Evolutionary conservation across 2,113 vertebrate species (phyloP).

Genomic region (Spermophilus dauricus): DNA sequence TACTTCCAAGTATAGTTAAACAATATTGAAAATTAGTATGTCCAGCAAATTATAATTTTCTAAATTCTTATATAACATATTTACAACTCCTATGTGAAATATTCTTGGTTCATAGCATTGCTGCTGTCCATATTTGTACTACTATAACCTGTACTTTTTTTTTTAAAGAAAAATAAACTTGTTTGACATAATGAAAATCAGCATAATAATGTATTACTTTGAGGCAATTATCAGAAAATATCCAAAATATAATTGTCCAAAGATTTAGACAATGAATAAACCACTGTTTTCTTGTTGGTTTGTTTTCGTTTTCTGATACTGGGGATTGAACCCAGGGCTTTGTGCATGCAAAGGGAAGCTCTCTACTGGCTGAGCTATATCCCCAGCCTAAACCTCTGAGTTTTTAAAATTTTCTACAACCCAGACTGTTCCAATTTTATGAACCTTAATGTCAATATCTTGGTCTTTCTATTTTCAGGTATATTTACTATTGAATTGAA

Average conservation of each 20-base stretch:
- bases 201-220: background rate
- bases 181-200: conserved; percentile 50
- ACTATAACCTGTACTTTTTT: background rate
- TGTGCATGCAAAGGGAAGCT: too few relatives aligned
- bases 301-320: too few relatives aligned
- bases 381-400: background rate
- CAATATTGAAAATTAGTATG: background rate
- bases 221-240: conserved; percentile 45
- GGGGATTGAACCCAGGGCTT: too few relatives aligned
- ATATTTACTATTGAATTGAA: conserved; percentile 45
- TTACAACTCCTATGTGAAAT: background rate
- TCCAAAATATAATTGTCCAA: conserved; percentile 30
- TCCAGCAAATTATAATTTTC: background rate
- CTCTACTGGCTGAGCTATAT: too few relatives aligned
- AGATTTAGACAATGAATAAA: conserved; percentile 34
- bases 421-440: background rate
- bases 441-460: background rate
- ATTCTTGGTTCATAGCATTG: conserved; percentile 19
- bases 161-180: conserved; percentile 32
- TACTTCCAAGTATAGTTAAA: background rate
- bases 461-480: conserved; percentile 8
- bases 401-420: conserved; percentile 45
- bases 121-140: background rate
- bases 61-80: conserved; percentile 23
- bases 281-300: background rate